phyloP scores from a whole-genome alignment of 2,797 vertebrate genomes.

The Trachurus trachurus region DNA sequence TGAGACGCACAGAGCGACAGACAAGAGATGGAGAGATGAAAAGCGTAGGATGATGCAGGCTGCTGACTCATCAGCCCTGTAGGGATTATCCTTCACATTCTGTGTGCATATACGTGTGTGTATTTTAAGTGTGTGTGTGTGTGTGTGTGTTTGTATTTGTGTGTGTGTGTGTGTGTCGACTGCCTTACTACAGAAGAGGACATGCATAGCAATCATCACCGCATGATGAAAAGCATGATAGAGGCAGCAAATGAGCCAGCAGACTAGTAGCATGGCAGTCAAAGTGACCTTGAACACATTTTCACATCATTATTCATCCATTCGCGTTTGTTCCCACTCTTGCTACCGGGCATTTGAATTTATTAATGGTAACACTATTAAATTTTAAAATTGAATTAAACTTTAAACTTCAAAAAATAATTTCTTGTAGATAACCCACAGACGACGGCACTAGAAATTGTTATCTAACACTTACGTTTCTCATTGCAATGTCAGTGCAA shows the following conservation, averaged over 20 bases:
- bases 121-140: conserved; percentile 3
- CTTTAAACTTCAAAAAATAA: neutral
- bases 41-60: conserved; percentile 67
- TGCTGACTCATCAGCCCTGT: conserved; percentile 78
- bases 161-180: neutral
- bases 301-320: conserved; percentile 33
- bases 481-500: neutral
- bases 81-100: conserved; percentile 65
- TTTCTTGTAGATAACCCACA: neutral
- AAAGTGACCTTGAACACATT: conserved; percentile 50
- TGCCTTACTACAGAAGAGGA: conserved; percentile 50
- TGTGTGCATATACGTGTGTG: conserved; percentile 12
- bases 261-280: conserved; percentile 24
- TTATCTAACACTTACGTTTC: neutral
- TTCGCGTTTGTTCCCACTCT: neutral
- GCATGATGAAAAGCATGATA: conserved; percentile 57
- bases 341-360: neutral
- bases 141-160: neutral
- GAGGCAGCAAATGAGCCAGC: conserved; percentile 25
- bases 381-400: too few species aligned
- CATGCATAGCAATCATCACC: conserved; percentile 30
- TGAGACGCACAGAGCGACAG: conserved; percentile 34
- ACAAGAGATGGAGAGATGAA: conserved; percentile 54
- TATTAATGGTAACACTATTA: neutral
- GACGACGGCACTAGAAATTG: neutral